Base-by-base conservation (phyloP, 2,797 vertebrate species). In the Sebastes taczanowskii region DNA sequence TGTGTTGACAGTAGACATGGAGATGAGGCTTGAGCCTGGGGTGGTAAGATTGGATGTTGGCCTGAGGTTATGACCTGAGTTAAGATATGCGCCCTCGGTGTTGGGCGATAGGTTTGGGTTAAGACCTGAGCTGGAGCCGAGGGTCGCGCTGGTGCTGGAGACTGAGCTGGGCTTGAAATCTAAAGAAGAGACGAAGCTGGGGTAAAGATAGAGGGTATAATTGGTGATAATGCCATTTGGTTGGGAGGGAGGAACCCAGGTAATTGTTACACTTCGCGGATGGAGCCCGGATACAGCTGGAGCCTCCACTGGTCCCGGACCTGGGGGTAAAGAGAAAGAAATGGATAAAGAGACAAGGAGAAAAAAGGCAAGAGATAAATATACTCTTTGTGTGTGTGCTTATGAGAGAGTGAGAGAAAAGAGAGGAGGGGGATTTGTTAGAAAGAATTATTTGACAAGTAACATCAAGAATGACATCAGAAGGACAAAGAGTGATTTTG, bases 401-500 rank as follows among this genome's bases (percentile, higher is more conserved):
- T 80, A 72, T 42, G 16, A 63, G 30, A 71, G 32, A 78, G 29
- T 53, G 25, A 72, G 55, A 78, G 32, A 72, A 78, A 64, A 59
- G 32, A 11, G 32, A 78, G 32, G 18, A 69, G 34, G 56, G 27
- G 56, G 61, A 83, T 88, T 85, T 86, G 72, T 87, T 86, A 72
- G n/a, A 49, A 81, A 75, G 56, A 82, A 86, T 86, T 76, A 89
- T 90, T 87, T 83, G 82, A 88, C 83, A 77, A 88, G 81, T 85
- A 85, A 89, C 82, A 74, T 86, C 78, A 88, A 85, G 88, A 89
- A 92, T 94, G 89, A 92, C 91, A 92, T 89, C 84, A 94, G 90
- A 94, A 95, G 92, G 92, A 93, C 92, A 94, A 84, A 82, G 72
- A 88, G 64, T 84, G 83, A 94, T 92, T 93, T 86, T 88, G 62